Evolutionary conservation across 2,797 vertebrate species (phyloP), one percentile per base, ranked within the genome.

Genomic region (Rousettus madagascariensis): DNA sequence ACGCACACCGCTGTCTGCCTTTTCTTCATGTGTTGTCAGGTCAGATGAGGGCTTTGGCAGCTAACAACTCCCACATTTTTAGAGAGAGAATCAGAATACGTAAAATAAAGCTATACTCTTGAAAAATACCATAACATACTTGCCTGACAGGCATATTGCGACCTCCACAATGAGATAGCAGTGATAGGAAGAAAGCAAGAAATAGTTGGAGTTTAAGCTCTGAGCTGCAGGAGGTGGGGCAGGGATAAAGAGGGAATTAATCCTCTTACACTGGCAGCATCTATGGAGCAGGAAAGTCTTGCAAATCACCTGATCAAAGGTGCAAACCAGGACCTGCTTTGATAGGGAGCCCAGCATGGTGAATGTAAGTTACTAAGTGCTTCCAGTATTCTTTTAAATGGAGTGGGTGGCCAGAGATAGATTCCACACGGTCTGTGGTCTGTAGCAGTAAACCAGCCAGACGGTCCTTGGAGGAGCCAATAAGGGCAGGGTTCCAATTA

Each of bases 61-160:
- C 66, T 91, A 96, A 78, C 36, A 53, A 74, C 28, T 71, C 38
- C 20, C 38, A 68, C 38, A 92, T 72, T 96, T 96, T 91, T 53
- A 88, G 91, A 85, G 57, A 90, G n/a, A 91, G 22, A 92, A 85
- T 77, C 69, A 46, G 59, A 49, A 49, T 65, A 90, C 26, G 63
- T 51, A 96, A 93, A 93, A 86, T 85, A 84, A 87, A 19, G 5
- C 79, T 69, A 66, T 20, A 16, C 6, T 86, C 49, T 78, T 68
- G 57, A 97, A 93, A 72, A 94, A 74, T 77, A 77, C 49, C 36
- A 24, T 63, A 66, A 77, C 28, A 75, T 59, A 38, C 30, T 75
- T 92, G 69, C 71, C 28, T 80, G 79, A 83, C 41, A 63, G 86
- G 46, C 71, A 77, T 61, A 80, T 3, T 36, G 33, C 2, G 22